phyloP scores from a whole-genome alignment of 2,888 invertebrate species.

The Cheilosia pagana region DNA sequence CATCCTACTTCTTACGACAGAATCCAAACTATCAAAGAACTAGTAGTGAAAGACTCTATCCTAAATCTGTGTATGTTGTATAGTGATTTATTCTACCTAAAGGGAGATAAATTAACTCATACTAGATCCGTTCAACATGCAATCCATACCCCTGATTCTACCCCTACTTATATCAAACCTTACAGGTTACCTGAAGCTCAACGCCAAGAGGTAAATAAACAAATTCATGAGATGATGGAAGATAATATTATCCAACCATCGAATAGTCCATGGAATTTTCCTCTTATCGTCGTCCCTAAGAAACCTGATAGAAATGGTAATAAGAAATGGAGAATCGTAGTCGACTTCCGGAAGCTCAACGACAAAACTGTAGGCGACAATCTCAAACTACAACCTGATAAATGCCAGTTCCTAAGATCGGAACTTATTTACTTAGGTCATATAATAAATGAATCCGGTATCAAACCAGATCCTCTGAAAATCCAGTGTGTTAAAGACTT shows the following conservation, averaged over 20 bases:
- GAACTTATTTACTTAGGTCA: not conserved
- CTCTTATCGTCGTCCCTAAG: slow-evolving; percentile 17
- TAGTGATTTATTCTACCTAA: not conserved
- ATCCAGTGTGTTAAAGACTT: not conserved
- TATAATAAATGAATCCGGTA: not conserved
- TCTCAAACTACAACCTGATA: not conserved
- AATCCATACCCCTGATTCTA: not conserved
- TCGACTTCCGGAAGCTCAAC: slow-evolving; percentile 34
- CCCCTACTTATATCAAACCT: not conserved
- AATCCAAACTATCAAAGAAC: not conserved
- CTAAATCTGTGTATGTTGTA: not conserved
- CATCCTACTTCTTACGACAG: too few species aligned
- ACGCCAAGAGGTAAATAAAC: not conserved
- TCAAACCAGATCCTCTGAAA: not conserved
- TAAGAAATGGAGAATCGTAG: slow-evolving; percentile 30
- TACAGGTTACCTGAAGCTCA: slow-evolving; percentile 1
- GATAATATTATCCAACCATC: slow-evolving; percentile 10
- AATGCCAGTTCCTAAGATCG: not conserved
- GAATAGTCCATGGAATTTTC: slow-evolving; percentile 1
- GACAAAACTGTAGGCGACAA: not conserved
- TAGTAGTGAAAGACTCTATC: not conserved
- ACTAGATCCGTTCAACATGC: not conserved
- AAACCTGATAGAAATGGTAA: slow-evolving; percentile 20
- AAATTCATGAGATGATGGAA: slow-evolving; percentile 16
- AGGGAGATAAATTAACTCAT: not conserved